Percentiles rank a stretch among this genome's conserved stretches.
Evolutionary conservation across 2,113 vertebrate species (phyloP).

Genomic region (Pungitius pungitius): DNA sequence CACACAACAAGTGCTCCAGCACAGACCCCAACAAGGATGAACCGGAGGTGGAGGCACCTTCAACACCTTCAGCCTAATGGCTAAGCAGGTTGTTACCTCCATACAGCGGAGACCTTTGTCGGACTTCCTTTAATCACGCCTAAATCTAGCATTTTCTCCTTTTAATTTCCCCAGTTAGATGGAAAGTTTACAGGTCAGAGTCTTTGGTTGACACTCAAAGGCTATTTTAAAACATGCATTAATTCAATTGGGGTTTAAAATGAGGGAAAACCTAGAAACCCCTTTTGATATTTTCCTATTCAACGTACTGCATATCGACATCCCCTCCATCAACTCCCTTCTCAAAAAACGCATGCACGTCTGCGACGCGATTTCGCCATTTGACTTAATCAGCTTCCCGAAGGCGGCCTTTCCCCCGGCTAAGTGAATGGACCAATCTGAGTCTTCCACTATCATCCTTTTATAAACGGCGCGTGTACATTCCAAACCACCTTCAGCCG

Average conservation of each 20-base stretch:
- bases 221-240: background rate
- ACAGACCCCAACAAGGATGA: background rate
- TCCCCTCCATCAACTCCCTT: conserved; percentile 10
- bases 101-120: background rate
- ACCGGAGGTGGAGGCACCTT: background rate
- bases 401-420: conserved; percentile 58
- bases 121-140: background rate
- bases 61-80: background rate
- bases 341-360: too few relatives aligned
- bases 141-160: background rate
- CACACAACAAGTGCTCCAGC: background rate
- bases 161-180: background rate
- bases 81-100: background rate
- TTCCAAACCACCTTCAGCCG: conserved; percentile 75
- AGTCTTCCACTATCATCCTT: conserved; percentile 51
- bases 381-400: conserved; percentile 74
- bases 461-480: conserved; percentile 59
- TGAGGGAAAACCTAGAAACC: background rate
- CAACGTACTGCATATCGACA: conserved; percentile 1
- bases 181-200: background rate
- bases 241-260: background rate
- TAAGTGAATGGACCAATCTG: conserved; percentile 60
- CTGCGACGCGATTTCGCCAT: conserved; percentile 68
- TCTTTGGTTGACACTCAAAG: background rate
- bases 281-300: background rate